A percentile compares a stretch with the other conserved stretches of the same genome.
Evolutionary conservation across 2,113 vertebrate species (phyloP).

Genomic region (Antechinus stuartii): DNA sequence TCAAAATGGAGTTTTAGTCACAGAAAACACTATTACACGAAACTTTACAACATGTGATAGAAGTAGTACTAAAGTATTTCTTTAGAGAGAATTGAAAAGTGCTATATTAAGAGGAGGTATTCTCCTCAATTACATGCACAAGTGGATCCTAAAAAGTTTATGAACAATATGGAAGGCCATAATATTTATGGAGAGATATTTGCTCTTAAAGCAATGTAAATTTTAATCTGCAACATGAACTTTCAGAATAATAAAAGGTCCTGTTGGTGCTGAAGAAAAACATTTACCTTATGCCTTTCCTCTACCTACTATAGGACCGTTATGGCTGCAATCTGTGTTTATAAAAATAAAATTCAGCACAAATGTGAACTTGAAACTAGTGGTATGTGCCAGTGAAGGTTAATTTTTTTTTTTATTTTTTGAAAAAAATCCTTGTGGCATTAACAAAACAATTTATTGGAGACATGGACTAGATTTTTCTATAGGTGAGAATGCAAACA

Average conservation of each 20-base stretch:
- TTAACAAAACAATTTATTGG: slow-evolving; percentile 18
- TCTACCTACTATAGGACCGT: slow-evolving; percentile 68
- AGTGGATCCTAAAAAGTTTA: slow-evolving; percentile 79
- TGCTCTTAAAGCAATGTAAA: slow-evolving; percentile 68
- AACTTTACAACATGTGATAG: slow-evolving; percentile 83
- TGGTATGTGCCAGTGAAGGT: slow-evolving; percentile 50
- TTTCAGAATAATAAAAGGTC: slow-evolving; percentile 43
- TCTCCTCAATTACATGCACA: slow-evolving; percentile 82
- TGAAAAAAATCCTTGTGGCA: slow-evolving; percentile 51
- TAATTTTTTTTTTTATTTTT: slow-evolving; percentile 41
- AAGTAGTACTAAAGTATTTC: slow-evolving; percentile 74
- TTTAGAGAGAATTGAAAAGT: slow-evolving; percentile 77
- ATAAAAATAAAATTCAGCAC: slow-evolving; percentile 5
- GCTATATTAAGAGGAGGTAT: slow-evolving; percentile 79
- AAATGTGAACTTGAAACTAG: slow-evolving; percentile 44
- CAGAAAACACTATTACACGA: slow-evolving; percentile 82
- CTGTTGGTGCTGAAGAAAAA: slow-evolving; percentile 45
- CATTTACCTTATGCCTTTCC: slow-evolving; percentile 56
- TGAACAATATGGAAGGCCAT: slow-evolving; percentile 81
- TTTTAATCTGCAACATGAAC: not conserved
- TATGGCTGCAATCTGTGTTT: slow-evolving; percentile 59
- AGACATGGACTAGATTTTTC: slow-evolving; percentile 39
- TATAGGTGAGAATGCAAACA: slow-evolving; percentile 70
- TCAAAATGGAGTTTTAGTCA: slow-evolving; percentile 83
- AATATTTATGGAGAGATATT: slow-evolving; percentile 74